Evolutionary conservation across 1,140 invertebrate genomes (phyloP).

Genomic region (Dysdera silvatica): DNA sequence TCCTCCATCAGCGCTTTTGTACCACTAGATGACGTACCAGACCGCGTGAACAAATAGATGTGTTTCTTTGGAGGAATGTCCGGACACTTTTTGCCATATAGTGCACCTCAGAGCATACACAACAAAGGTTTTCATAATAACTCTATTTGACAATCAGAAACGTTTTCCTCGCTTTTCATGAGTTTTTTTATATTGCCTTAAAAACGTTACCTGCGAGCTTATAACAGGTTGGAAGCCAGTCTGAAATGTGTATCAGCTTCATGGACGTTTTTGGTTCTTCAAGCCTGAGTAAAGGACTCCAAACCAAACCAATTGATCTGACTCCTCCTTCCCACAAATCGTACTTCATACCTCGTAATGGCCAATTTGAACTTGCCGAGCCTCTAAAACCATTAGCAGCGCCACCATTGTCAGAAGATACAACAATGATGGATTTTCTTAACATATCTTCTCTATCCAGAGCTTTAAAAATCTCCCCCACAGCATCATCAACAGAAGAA

Average conservation of each 20-base stretch:
- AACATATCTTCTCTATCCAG: constrained; percentile 58
- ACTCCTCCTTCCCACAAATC: constrained; percentile 46
- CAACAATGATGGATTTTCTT: constrained; percentile 68
- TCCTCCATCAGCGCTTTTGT: too few relatives aligned
- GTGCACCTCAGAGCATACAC: too few relatives aligned
- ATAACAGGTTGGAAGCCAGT: constrained; percentile 31
- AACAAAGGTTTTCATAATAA: too few relatives aligned
- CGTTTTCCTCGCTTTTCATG: too few relatives aligned
- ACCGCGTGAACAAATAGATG: not conserved
- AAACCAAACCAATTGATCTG: constrained; percentile 41
- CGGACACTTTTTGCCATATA: too few relatives aligned
- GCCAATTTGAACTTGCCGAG: constrained; percentile 40
- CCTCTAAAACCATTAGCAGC: constrained; percentile 27
- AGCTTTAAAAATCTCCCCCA: constrained; percentile 67
- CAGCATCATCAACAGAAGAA: constrained; percentile 72
- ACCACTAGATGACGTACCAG: not conserved
- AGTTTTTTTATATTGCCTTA: not conserved
- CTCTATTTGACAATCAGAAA: too few relatives aligned
- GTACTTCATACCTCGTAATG: constrained; percentile 42
- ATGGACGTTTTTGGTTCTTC: constrained; percentile 50
- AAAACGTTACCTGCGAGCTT: constrained; percentile 7
- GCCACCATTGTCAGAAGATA: constrained; percentile 81
- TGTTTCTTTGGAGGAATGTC: too few relatives aligned
- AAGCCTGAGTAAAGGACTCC: constrained; percentile 48
- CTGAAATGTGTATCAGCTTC: constrained; percentile 25